phyloP scores from a whole-genome alignment of 1,140 invertebrate genomes.

The Lepidurus packardi region DNA sequence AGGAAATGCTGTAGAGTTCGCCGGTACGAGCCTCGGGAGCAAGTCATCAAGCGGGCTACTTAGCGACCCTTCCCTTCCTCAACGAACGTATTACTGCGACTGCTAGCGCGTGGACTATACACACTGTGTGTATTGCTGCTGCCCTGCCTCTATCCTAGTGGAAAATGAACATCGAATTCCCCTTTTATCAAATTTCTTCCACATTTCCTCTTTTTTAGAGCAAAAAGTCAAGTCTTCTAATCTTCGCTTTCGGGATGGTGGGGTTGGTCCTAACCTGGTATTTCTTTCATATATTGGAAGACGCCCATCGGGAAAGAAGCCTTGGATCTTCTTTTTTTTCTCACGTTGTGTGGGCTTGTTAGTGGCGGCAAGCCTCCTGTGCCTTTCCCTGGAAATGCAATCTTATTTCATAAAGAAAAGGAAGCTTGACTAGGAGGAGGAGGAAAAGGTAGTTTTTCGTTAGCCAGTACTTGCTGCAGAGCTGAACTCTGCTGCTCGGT shows the following conservation, averaged over 20 bases:
- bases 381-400: not conserved
- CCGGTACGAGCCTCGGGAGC: not conserved
- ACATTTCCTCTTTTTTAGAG: not conserved
- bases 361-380: not conserved
- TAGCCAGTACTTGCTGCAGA: not conserved
- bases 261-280: not conserved
- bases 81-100: not conserved
- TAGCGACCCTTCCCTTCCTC: not conserved
- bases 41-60: not conserved
- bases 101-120: not conserved
- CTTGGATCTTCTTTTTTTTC: not conserved
- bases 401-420: not conserved
- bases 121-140: not conserved
- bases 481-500: not conserved
- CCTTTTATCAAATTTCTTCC: no score
- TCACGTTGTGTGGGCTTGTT: not conserved
- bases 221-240: not conserved
- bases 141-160: not conserved
- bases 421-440: constrained; percentile 3
- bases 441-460: not conserved
- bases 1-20: not conserved
- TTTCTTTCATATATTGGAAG: not conserved
- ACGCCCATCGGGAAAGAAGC: not conserved
- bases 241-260: not conserved
- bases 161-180: not conserved